Conservation (phyloP, 1,140 invertebrate genomes). For the Drosophila grimshawi region DNA sequence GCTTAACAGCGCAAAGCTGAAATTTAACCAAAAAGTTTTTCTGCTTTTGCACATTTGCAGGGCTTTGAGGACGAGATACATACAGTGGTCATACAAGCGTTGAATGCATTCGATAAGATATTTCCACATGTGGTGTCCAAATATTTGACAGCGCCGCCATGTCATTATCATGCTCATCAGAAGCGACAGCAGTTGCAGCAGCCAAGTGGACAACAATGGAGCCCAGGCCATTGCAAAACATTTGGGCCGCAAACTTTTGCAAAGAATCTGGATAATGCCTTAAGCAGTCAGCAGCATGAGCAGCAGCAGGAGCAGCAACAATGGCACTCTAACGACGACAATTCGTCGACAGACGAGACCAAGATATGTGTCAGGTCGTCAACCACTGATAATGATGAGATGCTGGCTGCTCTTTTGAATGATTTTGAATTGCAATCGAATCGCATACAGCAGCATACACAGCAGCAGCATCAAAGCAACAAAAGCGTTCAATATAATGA, state of each 20-base stretch:
- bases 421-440: constrained; percentile 84
- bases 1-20: constrained; percentile 65
- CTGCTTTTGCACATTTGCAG: constrained; percentile 80
- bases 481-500: constrained; percentile 58
- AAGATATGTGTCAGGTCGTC: constrained; percentile 70
- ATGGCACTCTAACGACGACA: constrained; percentile 76
- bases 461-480: constrained; percentile 21
- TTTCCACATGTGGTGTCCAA: constrained; percentile 83
- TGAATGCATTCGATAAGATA: constrained; percentile 84
- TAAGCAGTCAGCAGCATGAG: constrained; percentile 72
- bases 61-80: constrained; percentile 87
- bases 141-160: constrained; percentile 83
- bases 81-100: constrained; percentile 84
- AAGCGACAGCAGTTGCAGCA: constrained; percentile 55
- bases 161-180: constrained; percentile 83
- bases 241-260: constrained; percentile 80
- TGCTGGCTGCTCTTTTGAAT: constrained; percentile 84
- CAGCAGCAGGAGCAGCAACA: constrained; percentile 53
- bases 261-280: constrained; percentile 82
- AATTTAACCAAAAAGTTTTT: constrained; percentile 50
- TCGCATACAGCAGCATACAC: constrained; percentile 51
- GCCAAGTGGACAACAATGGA: constrained; percentile 80
- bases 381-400: constrained; percentile 84
- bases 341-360: constrained; percentile 44
- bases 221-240: constrained; percentile 69